phyloP scores from a whole-genome alignment of 2,888 invertebrate genomes.

The Poecilus cupreus region DNA sequence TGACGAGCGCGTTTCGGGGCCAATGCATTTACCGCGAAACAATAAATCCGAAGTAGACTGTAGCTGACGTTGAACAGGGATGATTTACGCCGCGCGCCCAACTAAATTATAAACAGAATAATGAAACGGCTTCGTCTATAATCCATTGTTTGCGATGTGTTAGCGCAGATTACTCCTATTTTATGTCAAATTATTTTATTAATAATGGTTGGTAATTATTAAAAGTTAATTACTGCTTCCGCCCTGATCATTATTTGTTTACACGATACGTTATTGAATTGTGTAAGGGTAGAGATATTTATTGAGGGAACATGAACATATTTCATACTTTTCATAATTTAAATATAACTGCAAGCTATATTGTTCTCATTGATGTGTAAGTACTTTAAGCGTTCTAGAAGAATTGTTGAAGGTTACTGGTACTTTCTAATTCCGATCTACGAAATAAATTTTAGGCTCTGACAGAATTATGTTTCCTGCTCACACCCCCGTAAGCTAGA shows the following conservation, averaged over 20 bases:
- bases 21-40: slow-evolving; percentile 62
- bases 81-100: slow-evolving; percentile 64
- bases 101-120: slow-evolving; percentile 66
- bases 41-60: slow-evolving; percentile 65
- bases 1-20: slow-evolving; percentile 30
- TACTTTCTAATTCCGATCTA: neutral
- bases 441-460: neutral
- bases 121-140: slow-evolving; percentile 63
- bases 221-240: slow-evolving; percentile 1
- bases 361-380: no score
- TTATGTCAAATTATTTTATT: slow-evolving; percentile 5
- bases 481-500: neutral
- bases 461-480: neutral
- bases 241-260: no score
- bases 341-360: no score
- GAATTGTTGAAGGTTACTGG: no score
- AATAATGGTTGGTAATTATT: slow-evolving; percentile 8
- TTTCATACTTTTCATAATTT: no score
- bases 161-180: slow-evolving; percentile 26
- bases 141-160: slow-evolving; percentile 27
- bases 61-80: slow-evolving; percentile 64
- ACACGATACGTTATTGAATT: no score
- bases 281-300: no score
- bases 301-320: no score
- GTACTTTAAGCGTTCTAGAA: no score